Percentiles rank a stretch among this genome's conserved stretches.
Evolutionary conservation across 2,888 invertebrate species (phyloP).

Genomic region (Eupithecia subfuscata): DNA sequence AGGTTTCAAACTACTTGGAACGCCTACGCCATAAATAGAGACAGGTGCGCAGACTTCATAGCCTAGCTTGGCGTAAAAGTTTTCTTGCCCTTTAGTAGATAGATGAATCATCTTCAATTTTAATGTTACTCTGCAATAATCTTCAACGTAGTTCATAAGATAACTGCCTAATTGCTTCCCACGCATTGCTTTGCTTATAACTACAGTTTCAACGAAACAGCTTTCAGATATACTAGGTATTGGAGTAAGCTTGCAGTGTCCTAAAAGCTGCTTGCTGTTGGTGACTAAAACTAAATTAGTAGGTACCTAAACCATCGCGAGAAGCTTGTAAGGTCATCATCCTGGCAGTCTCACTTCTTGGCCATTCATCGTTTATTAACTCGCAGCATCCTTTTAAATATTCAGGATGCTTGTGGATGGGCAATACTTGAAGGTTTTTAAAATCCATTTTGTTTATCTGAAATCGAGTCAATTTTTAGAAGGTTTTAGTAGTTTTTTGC

Average conservation of each 20-base stretch:
- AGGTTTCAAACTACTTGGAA: constrained; percentile 48
- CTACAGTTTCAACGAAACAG: constrained; percentile 92
- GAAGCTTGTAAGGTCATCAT: constrained; percentile 89
- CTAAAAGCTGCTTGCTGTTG: constrained; percentile 84
- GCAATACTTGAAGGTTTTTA: constrained; percentile 81
- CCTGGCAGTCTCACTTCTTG: constrained; percentile 90
- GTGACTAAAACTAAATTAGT: constrained; percentile 88
- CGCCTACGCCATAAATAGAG: constrained; percentile 85
- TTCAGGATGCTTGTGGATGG: constrained; percentile 89
- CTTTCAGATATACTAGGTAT: constrained; percentile 88
- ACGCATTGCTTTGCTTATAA: constrained; percentile 88
- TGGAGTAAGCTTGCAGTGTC: constrained; percentile 91
- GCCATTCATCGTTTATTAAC: constrained; percentile 94
- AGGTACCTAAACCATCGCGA: constrained; percentile 88
- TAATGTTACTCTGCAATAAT: constrained; percentile 86
- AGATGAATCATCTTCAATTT: constrained; percentile 87
- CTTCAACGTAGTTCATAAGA: constrained; percentile 89
- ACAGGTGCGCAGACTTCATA: constrained; percentile 88
- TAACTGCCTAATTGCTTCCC: constrained; percentile 91
- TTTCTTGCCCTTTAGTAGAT: constrained; percentile 89
- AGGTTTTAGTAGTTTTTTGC: background rate
- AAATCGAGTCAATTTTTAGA: background rate
- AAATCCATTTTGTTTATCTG: constrained; percentile 59
- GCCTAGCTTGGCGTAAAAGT: constrained; percentile 90
- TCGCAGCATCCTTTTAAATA: constrained; percentile 88